Conservation (phyloP, 1,140 invertebrate genomes). For the Diorhabda elongata region DNA sequence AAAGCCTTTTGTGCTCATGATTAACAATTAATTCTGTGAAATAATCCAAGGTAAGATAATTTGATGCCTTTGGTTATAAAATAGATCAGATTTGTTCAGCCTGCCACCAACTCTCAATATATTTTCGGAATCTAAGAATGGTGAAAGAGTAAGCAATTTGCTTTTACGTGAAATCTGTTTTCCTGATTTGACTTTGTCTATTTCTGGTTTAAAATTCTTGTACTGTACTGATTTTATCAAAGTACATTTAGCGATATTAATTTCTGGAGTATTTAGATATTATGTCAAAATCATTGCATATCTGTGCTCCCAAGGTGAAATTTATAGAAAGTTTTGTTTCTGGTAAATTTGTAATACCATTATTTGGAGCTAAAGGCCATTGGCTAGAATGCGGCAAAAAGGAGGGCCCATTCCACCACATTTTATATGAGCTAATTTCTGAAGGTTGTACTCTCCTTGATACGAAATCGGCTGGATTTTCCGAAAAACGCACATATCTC, state of each 20-base stretch:
- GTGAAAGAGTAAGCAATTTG: conserved; percentile 28
- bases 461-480: conserved; percentile 48
- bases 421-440: conserved; percentile 26
- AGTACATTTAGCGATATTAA: too few relatives aligned
- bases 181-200: neutral
- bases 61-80: conserved; percentile 30
- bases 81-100: conserved; percentile 34
- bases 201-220: neutral
- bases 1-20: conserved; percentile 23
- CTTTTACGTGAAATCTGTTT: too few relatives aligned
- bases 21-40: conserved; percentile 30
- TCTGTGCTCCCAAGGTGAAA: too few relatives aligned
- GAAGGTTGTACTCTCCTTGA: conserved; percentile 42
- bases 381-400: conserved; percentile 6
- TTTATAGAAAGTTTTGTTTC: too few relatives aligned
- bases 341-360: too few relatives aligned
- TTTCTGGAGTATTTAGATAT: too few relatives aligned
- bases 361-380: too few relatives aligned
- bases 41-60: conserved; percentile 35
- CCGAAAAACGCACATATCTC: conserved; percentile 39
- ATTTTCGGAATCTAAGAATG: conserved; percentile 44
- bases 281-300: too few relatives aligned
- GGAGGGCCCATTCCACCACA: conserved; percentile 44
- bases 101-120: conserved; percentile 47
- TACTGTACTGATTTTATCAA: too few relatives aligned